Percentiles rank a stretch among this genome's conserved stretches.
Conservation (phyloP, 2,797 vertebrate species). For the Rhinogobio ventralis region DNA sequence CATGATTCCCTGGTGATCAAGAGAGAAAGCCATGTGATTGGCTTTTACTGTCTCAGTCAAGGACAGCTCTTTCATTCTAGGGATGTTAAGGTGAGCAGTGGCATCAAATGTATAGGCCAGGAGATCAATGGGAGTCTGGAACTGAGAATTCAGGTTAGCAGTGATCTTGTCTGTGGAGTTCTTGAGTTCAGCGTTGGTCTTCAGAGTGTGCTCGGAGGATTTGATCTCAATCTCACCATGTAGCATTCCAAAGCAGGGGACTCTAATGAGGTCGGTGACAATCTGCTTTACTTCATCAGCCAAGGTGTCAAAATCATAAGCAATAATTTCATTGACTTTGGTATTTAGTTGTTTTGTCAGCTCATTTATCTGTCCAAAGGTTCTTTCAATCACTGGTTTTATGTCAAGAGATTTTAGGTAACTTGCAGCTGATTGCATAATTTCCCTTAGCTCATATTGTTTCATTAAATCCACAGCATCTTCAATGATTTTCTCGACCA, state of each 20-base stretch:
- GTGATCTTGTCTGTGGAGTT: slow-evolving; percentile 85
- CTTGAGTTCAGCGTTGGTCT: slow-evolving; percentile 78
- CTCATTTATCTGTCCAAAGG: slow-evolving; percentile 73
- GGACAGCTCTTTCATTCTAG: slow-evolving; percentile 75
- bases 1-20: slow-evolving; percentile 80
- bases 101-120: slow-evolving; percentile 84
- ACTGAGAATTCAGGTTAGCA: slow-evolving; percentile 80
- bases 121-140: slow-evolving; percentile 78
- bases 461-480: slow-evolving; percentile 82
- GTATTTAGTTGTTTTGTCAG: slow-evolving; percentile 78
- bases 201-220: slow-evolving; percentile 85
- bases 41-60: slow-evolving; percentile 84
- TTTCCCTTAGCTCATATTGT: slow-evolving; percentile 84
- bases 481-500: slow-evolving; percentile 81
- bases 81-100: slow-evolving; percentile 78
- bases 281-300: slow-evolving; percentile 80
- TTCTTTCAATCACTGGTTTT: slow-evolving; percentile 75
- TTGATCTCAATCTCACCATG: slow-evolving; percentile 81
- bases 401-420: slow-evolving; percentile 80
- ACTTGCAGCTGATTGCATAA: slow-evolving; percentile 73
- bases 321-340: slow-evolving; percentile 82
- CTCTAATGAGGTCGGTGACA: slow-evolving; percentile 76
- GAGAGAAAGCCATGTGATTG: slow-evolving; percentile 77
- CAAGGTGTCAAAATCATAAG: slow-evolving; percentile 85
- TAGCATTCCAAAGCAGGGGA: slow-evolving; percentile 91